Evolutionary conservation across 2,113 vertebrate genomes (phyloP).

Genomic region (Aplodontia rufa): DNA sequence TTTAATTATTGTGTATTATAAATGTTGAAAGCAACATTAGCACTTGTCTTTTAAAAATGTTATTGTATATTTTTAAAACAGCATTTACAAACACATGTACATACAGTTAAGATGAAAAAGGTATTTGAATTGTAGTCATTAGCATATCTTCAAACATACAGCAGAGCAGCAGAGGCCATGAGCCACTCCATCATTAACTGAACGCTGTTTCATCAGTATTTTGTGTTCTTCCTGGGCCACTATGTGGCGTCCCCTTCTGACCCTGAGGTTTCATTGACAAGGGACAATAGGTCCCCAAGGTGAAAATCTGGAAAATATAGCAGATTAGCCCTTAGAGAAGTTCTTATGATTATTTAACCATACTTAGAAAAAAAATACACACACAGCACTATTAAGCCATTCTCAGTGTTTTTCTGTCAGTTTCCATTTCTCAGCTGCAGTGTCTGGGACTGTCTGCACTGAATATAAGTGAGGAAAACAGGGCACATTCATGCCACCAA

Average conservation of each 20-base stretch:
- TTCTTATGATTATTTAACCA: slow-evolving; percentile 99
- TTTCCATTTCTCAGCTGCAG: slow-evolving; percentile 50
- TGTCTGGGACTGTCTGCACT: neutral
- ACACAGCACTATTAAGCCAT: slow-evolving; percentile 62
- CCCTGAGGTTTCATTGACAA: slow-evolving; percentile 98
- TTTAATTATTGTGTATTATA: slow-evolving; percentile 91
- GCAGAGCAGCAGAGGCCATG: slow-evolving; percentile 97
- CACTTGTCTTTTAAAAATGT: slow-evolving; percentile 92
- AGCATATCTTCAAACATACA: slow-evolving; percentile 99
- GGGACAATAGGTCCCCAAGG: slow-evolving; percentile 99
- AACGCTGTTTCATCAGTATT: slow-evolving; percentile 99
- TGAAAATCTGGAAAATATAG: slow-evolving; percentile 95
- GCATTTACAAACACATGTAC: slow-evolving; percentile 99
- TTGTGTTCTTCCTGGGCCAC: slow-evolving; percentile 94
- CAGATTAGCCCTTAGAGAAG: slow-evolving; percentile 89
- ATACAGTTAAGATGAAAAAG: slow-evolving; percentile 99
- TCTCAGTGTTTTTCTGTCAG: slow-evolving; percentile 56
- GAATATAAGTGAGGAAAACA: neutral
- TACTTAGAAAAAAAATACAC: slow-evolving; percentile 85
- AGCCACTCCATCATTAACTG: slow-evolving; percentile 99
- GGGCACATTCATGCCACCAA: slow-evolving; percentile 26
- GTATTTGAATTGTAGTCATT: slow-evolving; percentile 99
- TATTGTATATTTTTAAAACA: slow-evolving; percentile 99
- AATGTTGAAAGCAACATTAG: slow-evolving; percentile 90
- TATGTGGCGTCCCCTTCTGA: slow-evolving; percentile 98